Evolutionary conservation across 2,888 invertebrate genomes (phyloP), one percentile per base, ranked within the genome.

Genomic region (Cephus pygmeus): DNA sequence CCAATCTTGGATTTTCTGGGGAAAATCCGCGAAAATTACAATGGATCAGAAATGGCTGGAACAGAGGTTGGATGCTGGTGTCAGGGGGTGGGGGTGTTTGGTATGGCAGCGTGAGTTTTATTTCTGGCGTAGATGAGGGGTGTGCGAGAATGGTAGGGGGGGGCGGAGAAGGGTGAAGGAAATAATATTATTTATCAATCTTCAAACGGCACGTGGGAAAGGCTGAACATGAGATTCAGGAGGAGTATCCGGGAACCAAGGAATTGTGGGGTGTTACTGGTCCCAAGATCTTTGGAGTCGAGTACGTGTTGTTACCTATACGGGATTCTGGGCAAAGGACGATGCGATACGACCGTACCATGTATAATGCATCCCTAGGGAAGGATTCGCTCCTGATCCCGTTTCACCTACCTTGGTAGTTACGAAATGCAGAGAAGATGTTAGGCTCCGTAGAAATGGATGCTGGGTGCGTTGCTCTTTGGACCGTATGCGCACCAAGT

Each of bases 181-280:
- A 87, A 85, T 86, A 84, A 85, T 87, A 88, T 88, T 89, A 88
- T 89, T 89, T 88, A 89, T 88, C 87, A 85, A 88, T 88, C 84
- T 83, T 83, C 82, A 80, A 73, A 31, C 33, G 75, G 75, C 77
- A 69, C n/a, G 71, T 73, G 69, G 73, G 40, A 68, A 69, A 56
- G 78, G 36, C 77, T 56, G 74, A 78, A 40, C 75, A 75, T 75
- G 79, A 36, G 73, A 76, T 69, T 69, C 33, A 30, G 40, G 15
- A 15, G 40, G 40, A 40, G 40, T 40, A 40, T 40, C 40, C 15
- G 15, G 40, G 40, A 40, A 40, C 15, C 40, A 40, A 40, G 40
- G 40, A 40, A 40, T 40, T 40, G 40, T 40, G 40, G 40, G 40
- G 40, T 40, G 40, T 40, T 40, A 40, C 40, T 40, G 40, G 40